phyloP scores from a whole-genome alignment of 2,797 vertebrate species.

The Phaenicophaeus curvirostris region DNA sequence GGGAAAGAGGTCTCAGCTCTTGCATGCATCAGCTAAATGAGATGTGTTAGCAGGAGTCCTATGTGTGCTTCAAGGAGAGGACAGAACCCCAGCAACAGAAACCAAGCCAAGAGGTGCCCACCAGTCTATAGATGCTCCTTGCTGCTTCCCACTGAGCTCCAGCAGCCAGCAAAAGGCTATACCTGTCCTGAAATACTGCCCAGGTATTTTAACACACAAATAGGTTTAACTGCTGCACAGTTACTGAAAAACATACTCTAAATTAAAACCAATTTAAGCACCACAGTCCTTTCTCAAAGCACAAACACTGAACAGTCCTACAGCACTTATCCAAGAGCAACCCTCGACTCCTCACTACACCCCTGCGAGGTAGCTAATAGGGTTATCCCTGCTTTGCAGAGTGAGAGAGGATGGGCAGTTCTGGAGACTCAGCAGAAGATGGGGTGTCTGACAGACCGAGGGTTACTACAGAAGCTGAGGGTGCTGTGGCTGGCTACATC shows the following conservation, averaged over 20 bases:
- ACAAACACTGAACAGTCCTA: background rate
- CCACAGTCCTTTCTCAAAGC: background rate
- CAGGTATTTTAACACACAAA: background rate
- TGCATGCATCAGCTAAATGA: fast-evolving
- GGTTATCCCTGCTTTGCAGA: background rate
- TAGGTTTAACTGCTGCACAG: background rate
- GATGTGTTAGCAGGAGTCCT: background rate
- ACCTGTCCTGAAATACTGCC: conserved; percentile 13
- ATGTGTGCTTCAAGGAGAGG: background rate
- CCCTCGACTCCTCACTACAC: background rate
- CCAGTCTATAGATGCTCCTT: background rate
- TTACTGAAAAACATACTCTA: background rate
- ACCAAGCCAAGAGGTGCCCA: background rate
- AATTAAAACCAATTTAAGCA: background rate
- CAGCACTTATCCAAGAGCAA: background rate
- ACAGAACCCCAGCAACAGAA: background rate
- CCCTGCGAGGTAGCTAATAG: background rate
- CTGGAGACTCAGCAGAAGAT: background rate
- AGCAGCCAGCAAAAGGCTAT: background rate
- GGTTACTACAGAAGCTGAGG: background rate
- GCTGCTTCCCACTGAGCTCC: background rate
- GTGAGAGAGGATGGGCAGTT: background rate
- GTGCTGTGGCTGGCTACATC: background rate
- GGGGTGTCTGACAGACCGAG: background rate
- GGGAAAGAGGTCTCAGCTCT: background rate